Evolutionary conservation across 2,888 invertebrate species (phyloP), one percentile per base, ranked within the genome.

Genomic region (Phlogophora meticulosa): DNA sequence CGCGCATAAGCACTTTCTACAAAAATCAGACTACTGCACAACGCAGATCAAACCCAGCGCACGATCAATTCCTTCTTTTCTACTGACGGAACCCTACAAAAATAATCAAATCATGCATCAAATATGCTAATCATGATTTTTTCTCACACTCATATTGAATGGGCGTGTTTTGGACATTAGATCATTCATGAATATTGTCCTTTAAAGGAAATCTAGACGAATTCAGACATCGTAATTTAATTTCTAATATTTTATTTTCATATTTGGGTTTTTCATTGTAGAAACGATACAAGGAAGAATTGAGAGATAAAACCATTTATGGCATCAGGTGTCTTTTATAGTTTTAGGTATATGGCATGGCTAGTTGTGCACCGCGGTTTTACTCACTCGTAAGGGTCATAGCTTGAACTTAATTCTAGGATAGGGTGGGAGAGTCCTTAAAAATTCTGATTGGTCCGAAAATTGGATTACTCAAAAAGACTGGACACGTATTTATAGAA

Each of bases 151-250:
- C 7, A 48, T 48, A 58, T 60, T 75, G 60, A 61, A 66, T 75
- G 45, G 60, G 63, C 68, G 60, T 61, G 45, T 45, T 61, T 69
- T 36, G 15, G 32, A 28, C 49, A 69, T 72, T 78, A 66, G 65
- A 60, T 80, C 72, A 78, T 78, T 20, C 20, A 49, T 43, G 36
- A 46, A 60, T 59, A 43, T 72, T 43, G 45, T 59, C 73, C 55
- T 22, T 34, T 56, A 52, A 51, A 52, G 72, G 67, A 56, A 46
- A 59, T 59, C 36, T 55, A 28, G 42, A 11, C 57, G 24, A 71
- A 56, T 9, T 15, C 20, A 17, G 36, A 58, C 42, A n/a, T 38
- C 9, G 42, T 28, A 40, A 40, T 66, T 48, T n/a, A 17, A 42
- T 13, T 13, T 1, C 22, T 71, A n/a, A 32, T 28, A 43, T 20